Percentiles rank a stretch among this genome's conserved stretches.
Conservation (phyloP, 2,113 vertebrate species). For the Athene cunicularia region DNA sequence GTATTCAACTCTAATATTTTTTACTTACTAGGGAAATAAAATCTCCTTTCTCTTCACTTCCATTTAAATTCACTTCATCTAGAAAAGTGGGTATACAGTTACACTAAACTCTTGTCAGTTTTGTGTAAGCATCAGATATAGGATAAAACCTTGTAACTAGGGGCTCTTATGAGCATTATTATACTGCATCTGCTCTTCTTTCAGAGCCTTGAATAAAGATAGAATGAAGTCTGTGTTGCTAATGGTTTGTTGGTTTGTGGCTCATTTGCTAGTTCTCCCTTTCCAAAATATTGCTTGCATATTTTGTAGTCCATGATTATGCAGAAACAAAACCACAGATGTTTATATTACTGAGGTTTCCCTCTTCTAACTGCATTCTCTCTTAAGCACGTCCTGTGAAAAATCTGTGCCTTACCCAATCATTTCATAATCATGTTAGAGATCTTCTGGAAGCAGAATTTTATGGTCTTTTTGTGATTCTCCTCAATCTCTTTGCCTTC, state of each 20-base stretch:
- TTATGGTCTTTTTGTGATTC: background rate
- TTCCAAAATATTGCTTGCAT: slow-evolving; percentile 45
- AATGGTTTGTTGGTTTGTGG: background rate
- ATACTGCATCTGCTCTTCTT: slow-evolving; percentile 1
- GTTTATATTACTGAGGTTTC: slow-evolving; percentile 36
- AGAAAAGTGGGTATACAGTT: background rate
- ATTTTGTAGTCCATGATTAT: slow-evolving; percentile 39
- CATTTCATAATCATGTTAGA: background rate
- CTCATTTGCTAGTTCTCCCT: slow-evolving; percentile 29
- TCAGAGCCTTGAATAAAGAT: slow-evolving; percentile 9
- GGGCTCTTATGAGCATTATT: background rate
- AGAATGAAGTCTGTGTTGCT: slow-evolving; percentile 9
- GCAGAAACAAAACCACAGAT: slow-evolving; percentile 38
- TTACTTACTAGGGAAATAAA: background rate
- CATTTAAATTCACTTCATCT: background rate
- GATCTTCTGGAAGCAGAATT: background rate
- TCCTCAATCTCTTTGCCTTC: background rate
- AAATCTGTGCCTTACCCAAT: background rate
- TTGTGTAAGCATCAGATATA: background rate
- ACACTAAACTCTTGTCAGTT: background rate
- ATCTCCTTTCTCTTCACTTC: background rate
- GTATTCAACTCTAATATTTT: background rate
- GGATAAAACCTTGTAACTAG: background rate
- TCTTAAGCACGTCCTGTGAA: background rate
- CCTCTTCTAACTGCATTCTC: background rate